These are phyloP conservation scores for Apteryx mantelli DNA, from an alignment of 2,113 vertebrate genomes.

Conservation along the genomic window DNA sequence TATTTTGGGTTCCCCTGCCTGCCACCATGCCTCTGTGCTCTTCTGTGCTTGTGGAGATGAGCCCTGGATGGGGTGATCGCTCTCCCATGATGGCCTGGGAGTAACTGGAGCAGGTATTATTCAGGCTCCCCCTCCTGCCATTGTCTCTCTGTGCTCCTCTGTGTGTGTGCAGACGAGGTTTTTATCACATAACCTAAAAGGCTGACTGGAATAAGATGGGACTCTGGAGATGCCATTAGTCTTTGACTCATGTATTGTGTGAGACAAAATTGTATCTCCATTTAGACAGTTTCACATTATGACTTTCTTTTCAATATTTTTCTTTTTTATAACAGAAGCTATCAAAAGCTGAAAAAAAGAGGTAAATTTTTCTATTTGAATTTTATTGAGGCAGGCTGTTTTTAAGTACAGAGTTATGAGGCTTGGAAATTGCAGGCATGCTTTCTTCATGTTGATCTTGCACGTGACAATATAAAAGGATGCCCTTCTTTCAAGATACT, in stretches of 20 bases:
- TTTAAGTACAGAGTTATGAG: background rate
- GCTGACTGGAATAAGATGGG: background rate
- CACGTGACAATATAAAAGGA: background rate
- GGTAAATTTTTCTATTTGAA: background rate
- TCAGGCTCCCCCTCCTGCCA: too few species aligned
- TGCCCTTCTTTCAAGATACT: background rate
- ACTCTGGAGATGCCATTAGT: background rate
- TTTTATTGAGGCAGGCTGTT: background rate
- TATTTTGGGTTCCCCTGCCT: too few species aligned
- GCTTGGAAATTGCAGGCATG: rapidly evolving
- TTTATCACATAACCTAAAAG: too few species aligned
- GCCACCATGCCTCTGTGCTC: too few species aligned
- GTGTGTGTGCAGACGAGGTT: background rate
- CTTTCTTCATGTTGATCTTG: background rate
- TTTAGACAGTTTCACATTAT: background rate
- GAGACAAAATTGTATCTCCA: background rate
- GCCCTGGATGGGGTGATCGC: too few species aligned
- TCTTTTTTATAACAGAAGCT: background rate
- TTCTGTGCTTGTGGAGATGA: too few species aligned
- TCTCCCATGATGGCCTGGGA: too few species aligned
- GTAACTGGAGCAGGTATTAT: background rate
- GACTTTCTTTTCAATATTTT: background rate
- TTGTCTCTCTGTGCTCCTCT: too few species aligned
- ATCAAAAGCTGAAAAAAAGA: background rate
- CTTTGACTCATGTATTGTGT: background rate